Evolutionary conservation across 1,140 invertebrate species (phyloP).

Genomic region (Caenorhabditis latens): DNA sequence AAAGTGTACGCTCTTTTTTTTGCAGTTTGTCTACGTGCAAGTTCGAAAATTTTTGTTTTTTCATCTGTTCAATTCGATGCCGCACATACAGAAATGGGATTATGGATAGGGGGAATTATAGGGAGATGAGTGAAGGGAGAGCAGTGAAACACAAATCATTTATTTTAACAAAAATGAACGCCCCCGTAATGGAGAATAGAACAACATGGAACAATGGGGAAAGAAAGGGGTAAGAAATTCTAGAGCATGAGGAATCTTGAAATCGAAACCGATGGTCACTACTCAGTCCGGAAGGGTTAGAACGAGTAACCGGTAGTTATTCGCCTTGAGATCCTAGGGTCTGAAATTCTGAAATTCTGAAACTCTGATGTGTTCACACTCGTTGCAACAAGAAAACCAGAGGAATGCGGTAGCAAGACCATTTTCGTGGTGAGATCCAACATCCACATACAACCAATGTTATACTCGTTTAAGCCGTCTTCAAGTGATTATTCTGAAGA

Average conservation of each 20-base stretch:
- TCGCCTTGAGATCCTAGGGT: too few relatives aligned
- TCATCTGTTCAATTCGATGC: background rate
- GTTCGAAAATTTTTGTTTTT: conserved; percentile 5
- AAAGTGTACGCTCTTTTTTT: background rate
- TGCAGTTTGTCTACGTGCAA: conserved; percentile 7
- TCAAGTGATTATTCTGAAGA: too few relatives aligned
- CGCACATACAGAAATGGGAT: background rate
- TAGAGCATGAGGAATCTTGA: background rate
- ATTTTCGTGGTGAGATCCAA: too few relatives aligned
- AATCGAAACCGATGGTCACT: too few relatives aligned
- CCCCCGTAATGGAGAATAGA: background rate
- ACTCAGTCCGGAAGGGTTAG: too few relatives aligned
- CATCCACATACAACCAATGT: too few relatives aligned
- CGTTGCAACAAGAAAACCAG: too few relatives aligned
- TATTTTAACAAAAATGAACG: background rate
- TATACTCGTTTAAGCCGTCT: too few relatives aligned
- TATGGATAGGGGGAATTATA: background rate
- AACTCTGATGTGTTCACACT: background rate
- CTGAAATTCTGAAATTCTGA: background rate
- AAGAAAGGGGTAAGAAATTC: background rate
- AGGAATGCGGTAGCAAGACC: too few relatives aligned
- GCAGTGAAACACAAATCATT: conserved; percentile 10
- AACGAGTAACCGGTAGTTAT: too few relatives aligned
- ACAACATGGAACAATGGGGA: background rate
- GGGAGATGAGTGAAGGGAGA: background rate